Base-by-base conservation (phyloP, 2,113 vertebrate species). In the Pseudopipra pipra region DNA sequence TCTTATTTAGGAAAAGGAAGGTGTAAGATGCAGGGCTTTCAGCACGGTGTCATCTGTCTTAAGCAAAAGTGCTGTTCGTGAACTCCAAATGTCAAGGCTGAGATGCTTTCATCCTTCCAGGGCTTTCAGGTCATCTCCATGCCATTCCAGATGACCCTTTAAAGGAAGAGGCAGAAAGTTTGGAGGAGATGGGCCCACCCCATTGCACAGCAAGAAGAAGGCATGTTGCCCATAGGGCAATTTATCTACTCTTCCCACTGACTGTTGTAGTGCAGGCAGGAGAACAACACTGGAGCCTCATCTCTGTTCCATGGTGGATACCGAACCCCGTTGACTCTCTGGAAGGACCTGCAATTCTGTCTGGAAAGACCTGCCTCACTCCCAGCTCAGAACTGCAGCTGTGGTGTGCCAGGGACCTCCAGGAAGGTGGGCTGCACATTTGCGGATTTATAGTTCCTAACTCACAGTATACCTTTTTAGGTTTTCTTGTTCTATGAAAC, bases 31-130 rank as follows among this genome's bases (percentile, higher is more conserved):
- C n/a, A 75, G 17, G 8, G 3, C 28, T 82, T 56, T 67, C 52
- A 90, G 56, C 19, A 49, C 8, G 49, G 5, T 8, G 11, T 49
- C 31, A 18, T 31, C n/a, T n/a, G 9, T 18, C 31, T 59, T 62
- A 71, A 71, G 19, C 1, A 7, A 46, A 71, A 83, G 59, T 5
- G 20, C 20, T 75, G 12, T 10, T 33, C 22, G 13, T 52, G 43
- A 89, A 79, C 3, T 4, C 20, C 25, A 83, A 63, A 88, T 18
- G 11, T 68, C 39, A 47, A 33, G 8, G 6, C 8, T 83, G 43
- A 37, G 23, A 46, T 76, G 41, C 17, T 39, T 4, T 2, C 39
- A 55, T 5, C 0, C 1, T 51, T 19, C 11, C 33, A 30, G 33
- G 5, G 12, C 17, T 90, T 88, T 72, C 35, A 59, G 30, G 10